phyloP scores from a whole-genome alignment of 2,888 invertebrate species.

The Entomobrya proxima region DNA sequence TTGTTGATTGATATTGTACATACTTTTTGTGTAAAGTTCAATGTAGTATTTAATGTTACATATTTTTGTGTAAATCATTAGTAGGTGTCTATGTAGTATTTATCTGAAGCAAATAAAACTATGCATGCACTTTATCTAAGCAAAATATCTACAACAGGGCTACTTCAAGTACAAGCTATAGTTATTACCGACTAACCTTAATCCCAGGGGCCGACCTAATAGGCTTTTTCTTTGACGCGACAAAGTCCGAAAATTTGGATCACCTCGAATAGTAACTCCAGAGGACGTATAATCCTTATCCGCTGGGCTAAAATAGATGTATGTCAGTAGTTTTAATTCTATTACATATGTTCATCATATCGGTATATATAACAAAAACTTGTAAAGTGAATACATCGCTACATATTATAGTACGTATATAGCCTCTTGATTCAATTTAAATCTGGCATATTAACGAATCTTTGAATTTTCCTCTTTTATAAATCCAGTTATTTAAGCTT shows the following conservation, averaged over 20 bases:
- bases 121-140: slow-evolving; percentile 21
- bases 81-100: not conserved
- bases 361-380: not conserved
- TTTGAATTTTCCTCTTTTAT: too few species aligned
- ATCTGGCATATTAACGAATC: too few species aligned
- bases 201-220: slow-evolving; percentile 74
- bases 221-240: slow-evolving; percentile 75
- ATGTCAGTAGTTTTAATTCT: slow-evolving; percentile 31
- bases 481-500: too few species aligned
- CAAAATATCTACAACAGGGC: not conserved
- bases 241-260: slow-evolving; percentile 70
- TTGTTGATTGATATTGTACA: too few species aligned
- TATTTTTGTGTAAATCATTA: not conserved
- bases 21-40: too few species aligned
- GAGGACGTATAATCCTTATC: slow-evolving; percentile 72
- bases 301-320: slow-evolving; percentile 70
- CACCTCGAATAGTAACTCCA: slow-evolving; percentile 71
- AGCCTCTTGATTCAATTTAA: too few species aligned
- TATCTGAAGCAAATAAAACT: not conserved
- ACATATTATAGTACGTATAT: too few species aligned
- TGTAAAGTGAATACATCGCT: not conserved
- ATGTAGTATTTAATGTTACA: too few species aligned
- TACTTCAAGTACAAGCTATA: slow-evolving; percentile 38
- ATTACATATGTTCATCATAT: not conserved
- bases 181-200: slow-evolving; percentile 71